Evolutionary conservation across 2,888 invertebrate genomes (phyloP), one percentile per base, ranked within the genome.

Genomic region (Ariolimax columbianus): DNA sequence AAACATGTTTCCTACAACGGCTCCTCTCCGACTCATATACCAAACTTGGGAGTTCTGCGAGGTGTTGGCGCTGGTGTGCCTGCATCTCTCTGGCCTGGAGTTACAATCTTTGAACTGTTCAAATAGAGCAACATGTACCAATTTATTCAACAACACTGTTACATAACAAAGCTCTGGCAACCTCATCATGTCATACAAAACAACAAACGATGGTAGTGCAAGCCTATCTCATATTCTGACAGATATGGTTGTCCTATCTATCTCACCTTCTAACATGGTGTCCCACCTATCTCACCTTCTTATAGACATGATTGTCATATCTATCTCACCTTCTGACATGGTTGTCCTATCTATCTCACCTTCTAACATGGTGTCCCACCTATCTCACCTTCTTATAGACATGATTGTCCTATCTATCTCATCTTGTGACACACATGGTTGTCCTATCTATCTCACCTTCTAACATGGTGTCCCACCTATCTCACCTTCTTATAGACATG

Each of bases 61-160:
- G 92, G 91, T 36, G 92, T 92, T 0, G 84, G 26, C 19, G 88
- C 81, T 30, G 93, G 95, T 9, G 95, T 96, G 17, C 96, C 95
- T 0, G 97, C 96, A 72, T 97, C 96, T 80, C 95, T 88, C 78
- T 92, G 95, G 0, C 96, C 95, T 26, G 94, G 94, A 14, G 94
- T 94, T 0, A 91, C 91, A 81, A 94, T 94, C 43, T 90, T 97
- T 96, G 85, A 63, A 88, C 96, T 95, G 89, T 47, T 17, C 33
- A 38, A 75, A 80, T 7, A 80, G 43, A 70, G n/a, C 70, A 47
- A 73, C 33, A 72, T n/a, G 47, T 14, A 14, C 11, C 23, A 51
- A 40, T 23, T 33, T 23, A 84, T 17, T 63, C 4, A 77, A 63
- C 3, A 63, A 63, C 6, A 55, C 7, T 11, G n/a, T n/a, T 63